Conservation (phyloP, 2,888 invertebrate genomes). For the Argynnis bischoffii region DNA sequence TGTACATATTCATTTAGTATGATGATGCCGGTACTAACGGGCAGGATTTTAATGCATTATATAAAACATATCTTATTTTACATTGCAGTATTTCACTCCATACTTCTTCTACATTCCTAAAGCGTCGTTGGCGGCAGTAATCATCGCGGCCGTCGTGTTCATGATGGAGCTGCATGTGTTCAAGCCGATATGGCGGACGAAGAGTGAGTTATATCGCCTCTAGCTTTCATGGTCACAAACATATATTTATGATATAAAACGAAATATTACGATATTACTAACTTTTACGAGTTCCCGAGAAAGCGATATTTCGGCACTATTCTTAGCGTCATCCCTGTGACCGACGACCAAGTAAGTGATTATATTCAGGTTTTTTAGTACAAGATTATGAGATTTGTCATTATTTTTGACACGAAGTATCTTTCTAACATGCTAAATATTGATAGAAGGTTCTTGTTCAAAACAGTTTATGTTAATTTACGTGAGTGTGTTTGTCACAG, state of each 20-base stretch:
- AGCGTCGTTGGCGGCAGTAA: conserved; percentile 90
- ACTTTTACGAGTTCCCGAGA: too few species aligned
- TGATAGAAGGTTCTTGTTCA: neutral
- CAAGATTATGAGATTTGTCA: conserved; percentile 1
- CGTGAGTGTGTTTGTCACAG: conserved; percentile 70
- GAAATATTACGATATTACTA: too few species aligned
- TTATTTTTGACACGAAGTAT: too few species aligned
- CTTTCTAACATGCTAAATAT: too few species aligned
- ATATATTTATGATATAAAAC: too few species aligned
- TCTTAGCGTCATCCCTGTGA: too few species aligned
- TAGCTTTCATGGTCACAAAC: too few species aligned
- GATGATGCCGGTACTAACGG: too few species aligned
- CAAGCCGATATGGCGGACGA: conserved; percentile 90
- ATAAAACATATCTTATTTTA: conserved; percentile 52
- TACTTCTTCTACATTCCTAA: conserved; percentile 92
- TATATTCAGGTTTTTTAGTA: neutral
- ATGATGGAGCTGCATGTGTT: conserved; percentile 92
- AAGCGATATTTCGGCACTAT: too few species aligned
- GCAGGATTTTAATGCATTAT: too few species aligned
- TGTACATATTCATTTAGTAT: neutral
- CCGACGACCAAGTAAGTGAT: too few species aligned
- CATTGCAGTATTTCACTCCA: conserved; percentile 89
- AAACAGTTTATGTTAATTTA: neutral
- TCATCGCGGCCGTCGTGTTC: conserved; percentile 92
- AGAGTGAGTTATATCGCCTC: conserved; percentile 79